These are phyloP conservation scores for Lepidonotus clava DNA, from an alignment of 2,888 invertebrate genomes.

Conservation along the genomic window DNA sequence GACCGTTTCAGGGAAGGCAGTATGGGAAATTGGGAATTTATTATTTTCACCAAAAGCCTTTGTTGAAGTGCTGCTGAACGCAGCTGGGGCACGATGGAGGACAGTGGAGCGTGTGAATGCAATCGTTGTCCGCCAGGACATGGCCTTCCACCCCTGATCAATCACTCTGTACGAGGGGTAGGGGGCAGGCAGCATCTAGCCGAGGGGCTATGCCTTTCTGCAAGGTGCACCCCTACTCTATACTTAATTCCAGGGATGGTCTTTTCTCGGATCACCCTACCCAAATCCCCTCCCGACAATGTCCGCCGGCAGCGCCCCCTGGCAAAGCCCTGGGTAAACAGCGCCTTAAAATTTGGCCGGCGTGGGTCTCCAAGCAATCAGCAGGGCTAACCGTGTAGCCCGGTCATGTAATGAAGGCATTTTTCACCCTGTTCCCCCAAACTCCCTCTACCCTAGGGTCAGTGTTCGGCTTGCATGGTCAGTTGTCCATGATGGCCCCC, in stretches of 20 bases:
- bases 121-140: neutral
- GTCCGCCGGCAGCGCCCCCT: neutral
- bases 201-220: neutral
- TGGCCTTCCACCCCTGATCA: neutral
- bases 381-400: neutral
- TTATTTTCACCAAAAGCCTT: neutral
- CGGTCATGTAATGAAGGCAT: neutral
- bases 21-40: neutral
- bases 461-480: neutral
- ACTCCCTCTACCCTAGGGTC: neutral
- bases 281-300: neutral
- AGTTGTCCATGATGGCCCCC: neutral
- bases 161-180: neutral
- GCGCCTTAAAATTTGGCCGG: neutral
- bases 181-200: neutral
- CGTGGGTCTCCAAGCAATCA: no score
- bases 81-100: neutral
- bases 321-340: neutral
- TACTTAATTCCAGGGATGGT: neutral
- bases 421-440: neutral
- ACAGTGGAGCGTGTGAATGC: neutral
- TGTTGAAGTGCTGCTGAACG: neutral
- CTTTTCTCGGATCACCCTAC: neutral
- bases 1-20: no score
- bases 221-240: neutral